These are phyloP conservation scores for Alauda arvensis DNA, from an alignment of 2,797 vertebrate genomes.

Conservation along the genomic window DNA sequence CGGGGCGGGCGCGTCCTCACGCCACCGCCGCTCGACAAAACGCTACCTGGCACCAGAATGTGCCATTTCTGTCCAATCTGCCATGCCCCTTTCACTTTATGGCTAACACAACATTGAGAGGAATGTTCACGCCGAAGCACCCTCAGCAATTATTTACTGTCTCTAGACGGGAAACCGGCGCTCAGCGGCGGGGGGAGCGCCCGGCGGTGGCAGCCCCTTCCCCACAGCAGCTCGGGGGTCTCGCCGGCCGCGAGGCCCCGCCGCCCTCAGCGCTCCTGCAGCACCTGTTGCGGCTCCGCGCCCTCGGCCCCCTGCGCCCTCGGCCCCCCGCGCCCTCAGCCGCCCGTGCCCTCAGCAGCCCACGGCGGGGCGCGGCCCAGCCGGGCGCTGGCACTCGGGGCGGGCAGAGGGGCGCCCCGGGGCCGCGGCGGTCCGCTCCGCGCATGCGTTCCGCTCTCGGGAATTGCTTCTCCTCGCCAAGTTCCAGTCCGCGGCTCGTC, in stretches of 20 bases:
- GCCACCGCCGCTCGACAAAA: not conserved
- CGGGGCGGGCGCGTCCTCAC: fast-evolving
- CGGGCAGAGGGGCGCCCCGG: not conserved
- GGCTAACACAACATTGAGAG: not conserved
- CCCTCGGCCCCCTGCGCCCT: not conserved
- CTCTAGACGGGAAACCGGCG: not conserved
- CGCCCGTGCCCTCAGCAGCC: not conserved
- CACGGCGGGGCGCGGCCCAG: too few species aligned
- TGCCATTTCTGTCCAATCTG: fast-evolving
- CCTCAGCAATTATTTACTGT: not conserved
- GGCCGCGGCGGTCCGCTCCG: not conserved
- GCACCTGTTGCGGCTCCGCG: not conserved
- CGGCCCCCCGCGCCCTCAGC: not conserved
- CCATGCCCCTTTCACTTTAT: fast-evolving
- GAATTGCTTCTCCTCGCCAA: constrained; percentile 59
- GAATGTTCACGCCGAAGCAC: not conserved
- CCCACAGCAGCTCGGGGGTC: not conserved
- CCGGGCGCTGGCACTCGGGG: too few species aligned
- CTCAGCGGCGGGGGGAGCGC: not conserved
- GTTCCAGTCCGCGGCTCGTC: constrained; percentile 75
- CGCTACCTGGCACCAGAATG: not conserved
- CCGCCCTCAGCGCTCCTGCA: not conserved
- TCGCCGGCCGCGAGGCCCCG: not conserved
- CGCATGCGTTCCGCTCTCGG: not conserved
- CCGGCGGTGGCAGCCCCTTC: not conserved